Evolutionary conservation across 1,140 invertebrate species (phyloP), one percentile per base, ranked within the genome.

Genomic region (Atopsyche davidsoni): DNA sequence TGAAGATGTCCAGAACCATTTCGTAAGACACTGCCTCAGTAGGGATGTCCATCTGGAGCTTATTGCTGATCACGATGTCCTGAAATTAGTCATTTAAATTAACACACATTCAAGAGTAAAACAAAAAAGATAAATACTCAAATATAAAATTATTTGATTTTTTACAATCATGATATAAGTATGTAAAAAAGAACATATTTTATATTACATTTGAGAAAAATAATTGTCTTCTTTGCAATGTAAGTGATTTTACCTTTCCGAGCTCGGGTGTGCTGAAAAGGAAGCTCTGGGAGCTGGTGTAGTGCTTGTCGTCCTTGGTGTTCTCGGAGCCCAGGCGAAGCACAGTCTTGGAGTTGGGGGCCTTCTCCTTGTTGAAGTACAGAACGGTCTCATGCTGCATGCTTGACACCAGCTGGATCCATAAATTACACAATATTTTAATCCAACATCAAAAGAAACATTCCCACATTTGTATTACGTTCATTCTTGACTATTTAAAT

Each of bases 321-420:
- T 77, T 46, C 46, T 81, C 75, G 9, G 77, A 64, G 25, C 49
- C 63, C 16, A 75, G 67, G 10, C 65, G 62, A 0, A 79, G 53
- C 4, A 69, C 68, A 1, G 79, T 77, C 60, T 82, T 86, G 10
- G 82, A 75, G 18, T 79, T 73, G 0, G 85, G 83, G 32, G 81
- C 76, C 43, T 77, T 77, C 48, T 80, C 78, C 59, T 86, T 85
- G 65, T 89, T 82, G 10, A 85, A 63, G 64, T 82, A 86, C 34
- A 86, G 67, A 11, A 69, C 66, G 3, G 79, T 68, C 51, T 74
- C 71, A 2, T 63, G 69, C 1, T 59, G 56, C 40, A 72, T 48
- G 3, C 69, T 67, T 63, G 72, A 67, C 0, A 63, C 63, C 16
- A 64, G 39, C 1, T 44, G n/a, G n/a, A n/a, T n/a, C n/a, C n/a